These are phyloP conservation scores for Eidolon helvum DNA, from an alignment of 2,113 vertebrate species.

Conservation along the genomic window DNA sequence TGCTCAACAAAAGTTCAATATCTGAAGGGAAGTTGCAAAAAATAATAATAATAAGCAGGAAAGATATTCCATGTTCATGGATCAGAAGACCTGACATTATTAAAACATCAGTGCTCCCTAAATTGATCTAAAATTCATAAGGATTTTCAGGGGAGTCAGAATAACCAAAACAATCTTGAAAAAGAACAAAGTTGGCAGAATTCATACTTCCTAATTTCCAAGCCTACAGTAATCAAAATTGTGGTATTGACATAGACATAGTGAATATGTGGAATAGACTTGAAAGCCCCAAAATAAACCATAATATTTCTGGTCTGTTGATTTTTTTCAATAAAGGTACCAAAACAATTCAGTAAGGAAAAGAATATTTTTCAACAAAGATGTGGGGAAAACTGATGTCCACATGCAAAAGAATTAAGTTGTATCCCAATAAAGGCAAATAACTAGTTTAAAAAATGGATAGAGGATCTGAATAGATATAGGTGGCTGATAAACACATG, in stretches of 20 bases:
- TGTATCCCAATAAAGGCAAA: background rate
- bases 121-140: background rate
- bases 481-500: background rate
- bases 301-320: background rate
- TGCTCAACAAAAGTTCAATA: background rate
- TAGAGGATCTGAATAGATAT: background rate
- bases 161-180: background rate
- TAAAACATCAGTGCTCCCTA: background rate
- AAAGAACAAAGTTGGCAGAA: background rate
- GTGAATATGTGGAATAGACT: background rate
- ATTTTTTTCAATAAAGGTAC: background rate
- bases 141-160: background rate
- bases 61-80: background rate
- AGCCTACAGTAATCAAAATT: background rate
- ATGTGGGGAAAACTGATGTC: background rate
- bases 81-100: background rate
- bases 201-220: background rate
- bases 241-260: background rate
- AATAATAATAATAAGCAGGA: background rate
- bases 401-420: background rate
- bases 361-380: background rate
- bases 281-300: background rate
- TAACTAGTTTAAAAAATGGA: background rate
- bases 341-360: background rate
- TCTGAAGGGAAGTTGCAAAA: background rate